These are phyloP conservation scores for Hermetia illucens DNA, from an alignment of 1,140 invertebrate genomes.

Conservation along the genomic window DNA sequence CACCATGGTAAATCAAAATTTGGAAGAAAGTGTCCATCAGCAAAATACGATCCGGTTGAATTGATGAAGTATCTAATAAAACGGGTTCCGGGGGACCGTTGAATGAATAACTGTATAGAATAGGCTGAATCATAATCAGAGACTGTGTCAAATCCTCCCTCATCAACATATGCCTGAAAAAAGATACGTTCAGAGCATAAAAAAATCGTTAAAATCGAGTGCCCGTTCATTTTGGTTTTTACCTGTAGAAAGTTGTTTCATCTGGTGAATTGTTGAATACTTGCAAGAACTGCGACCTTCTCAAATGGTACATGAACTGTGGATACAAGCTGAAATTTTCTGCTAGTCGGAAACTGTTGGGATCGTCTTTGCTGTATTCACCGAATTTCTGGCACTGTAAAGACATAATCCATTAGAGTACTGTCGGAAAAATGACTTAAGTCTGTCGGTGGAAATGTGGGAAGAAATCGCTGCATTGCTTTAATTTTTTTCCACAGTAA, in stretches of 20 bases:
- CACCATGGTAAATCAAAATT: conserved; percentile 98
- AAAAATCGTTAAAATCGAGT: conserved; percentile 6
- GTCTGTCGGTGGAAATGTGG: no score
- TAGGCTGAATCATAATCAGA: conserved; percentile 98
- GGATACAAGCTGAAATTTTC: conserved; percentile 98
- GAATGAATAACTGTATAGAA: conserved; percentile 97
- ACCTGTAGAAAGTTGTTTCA: conserved; percentile 98
- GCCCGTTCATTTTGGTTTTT: conserved; percentile 5
- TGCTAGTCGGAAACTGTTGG: conserved; percentile 85
- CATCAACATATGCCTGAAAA: conserved; percentile 85
- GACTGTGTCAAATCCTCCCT: conserved; percentile 94
- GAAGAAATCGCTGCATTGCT: no score
- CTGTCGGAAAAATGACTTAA: no score
- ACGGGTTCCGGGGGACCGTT: conserved; percentile 96
- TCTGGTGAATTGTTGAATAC: conserved; percentile 99
- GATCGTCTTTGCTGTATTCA: conserved; percentile 95
- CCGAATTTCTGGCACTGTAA: conserved; percentile 97
- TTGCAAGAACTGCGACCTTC: conserved; percentile 97
- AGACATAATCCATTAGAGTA: conserved; percentile 14
- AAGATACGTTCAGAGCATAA: conserved; percentile 8
- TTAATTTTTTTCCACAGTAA: no score
- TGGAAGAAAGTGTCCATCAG: conserved; percentile 99
- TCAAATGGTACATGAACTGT: conserved; percentile 98
- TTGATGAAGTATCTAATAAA: conserved; percentile 90
- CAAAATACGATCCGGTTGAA: conserved; percentile 92